Conservation (phyloP, 2,797 vertebrate species). For the Bryconaethiops microstoma region DNA sequence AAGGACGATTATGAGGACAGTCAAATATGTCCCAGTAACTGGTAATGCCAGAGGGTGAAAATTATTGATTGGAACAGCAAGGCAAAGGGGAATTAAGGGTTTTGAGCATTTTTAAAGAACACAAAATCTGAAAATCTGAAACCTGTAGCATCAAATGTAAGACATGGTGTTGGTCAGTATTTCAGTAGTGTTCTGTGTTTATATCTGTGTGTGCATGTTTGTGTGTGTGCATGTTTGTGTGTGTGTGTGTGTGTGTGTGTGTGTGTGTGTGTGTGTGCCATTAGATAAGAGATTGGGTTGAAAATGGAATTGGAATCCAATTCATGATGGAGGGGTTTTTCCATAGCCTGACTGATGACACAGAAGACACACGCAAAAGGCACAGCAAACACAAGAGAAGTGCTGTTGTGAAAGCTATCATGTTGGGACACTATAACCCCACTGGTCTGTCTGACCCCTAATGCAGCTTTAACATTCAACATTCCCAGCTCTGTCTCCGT, state of each 20-base stretch:
- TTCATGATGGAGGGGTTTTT: not conserved
- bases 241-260: not conserved
- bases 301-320: not conserved
- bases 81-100: not conserved
- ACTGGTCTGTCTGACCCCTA: not conserved
- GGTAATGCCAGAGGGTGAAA: conserved; percentile 27
- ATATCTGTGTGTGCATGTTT: not conserved
- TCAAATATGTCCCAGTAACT: conserved; percentile 17
- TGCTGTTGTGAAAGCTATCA: too few species aligned
- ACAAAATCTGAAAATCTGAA: not conserved
- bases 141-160: not conserved
- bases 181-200: not conserved
- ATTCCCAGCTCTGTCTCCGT: not conserved
- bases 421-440: not conserved
- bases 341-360: not conserved
- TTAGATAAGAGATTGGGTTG: not conserved
- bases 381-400: not conserved
- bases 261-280: not conserved
- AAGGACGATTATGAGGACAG: conserved; percentile 6
- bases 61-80: not conserved
- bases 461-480: not conserved
- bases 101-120: not conserved
- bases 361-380: not conserved
- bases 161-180: not conserved
- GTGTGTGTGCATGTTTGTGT: not conserved